Percentiles rank a stretch among this genome's conserved stretches.
Conservation (phyloP, 2,888 invertebrate species). For the Tenthredo scrophulariae region DNA sequence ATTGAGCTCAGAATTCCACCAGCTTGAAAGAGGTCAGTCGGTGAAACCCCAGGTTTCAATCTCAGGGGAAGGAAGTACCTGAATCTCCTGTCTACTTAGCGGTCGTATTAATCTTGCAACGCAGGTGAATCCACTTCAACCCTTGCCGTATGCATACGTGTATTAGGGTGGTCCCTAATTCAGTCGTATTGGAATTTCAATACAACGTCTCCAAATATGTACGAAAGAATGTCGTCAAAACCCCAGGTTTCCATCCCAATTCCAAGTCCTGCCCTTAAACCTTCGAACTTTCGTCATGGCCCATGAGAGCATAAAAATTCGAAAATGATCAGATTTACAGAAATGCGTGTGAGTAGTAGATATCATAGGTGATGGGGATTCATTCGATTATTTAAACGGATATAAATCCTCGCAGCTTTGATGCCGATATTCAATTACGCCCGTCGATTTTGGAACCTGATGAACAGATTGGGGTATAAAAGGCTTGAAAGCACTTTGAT, state of each 20-base stretch:
- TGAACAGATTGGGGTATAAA: background rate
- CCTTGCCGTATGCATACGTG: background rate
- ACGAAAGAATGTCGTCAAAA: no score
- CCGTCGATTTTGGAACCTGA: background rate
- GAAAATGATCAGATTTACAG: no score
- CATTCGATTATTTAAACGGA: background rate
- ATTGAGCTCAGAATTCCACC: background rate
- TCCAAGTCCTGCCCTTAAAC: no score
- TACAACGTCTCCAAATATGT: no score
- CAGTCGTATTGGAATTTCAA: no score
- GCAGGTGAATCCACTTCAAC: background rate
- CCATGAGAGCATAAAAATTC: no score
- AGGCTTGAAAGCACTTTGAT: background rate
- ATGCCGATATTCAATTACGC: background rate
- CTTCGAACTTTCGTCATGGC: no score
- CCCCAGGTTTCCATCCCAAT: no score
- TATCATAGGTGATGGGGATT: background rate
- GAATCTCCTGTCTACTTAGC: slow-evolving; percentile 25
- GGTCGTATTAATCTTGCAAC: slow-evolving; percentile 26
- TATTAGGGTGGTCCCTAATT: no score
- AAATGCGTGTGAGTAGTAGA: background rate
- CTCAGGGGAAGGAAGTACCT: slow-evolving; percentile 40
- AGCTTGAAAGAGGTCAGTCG: background rate
- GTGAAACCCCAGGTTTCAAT: background rate
- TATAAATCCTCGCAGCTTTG: background rate